Evolutionary conservation across 2,888 invertebrate species (phyloP).

Genomic region (Elysia crispata): DNA sequence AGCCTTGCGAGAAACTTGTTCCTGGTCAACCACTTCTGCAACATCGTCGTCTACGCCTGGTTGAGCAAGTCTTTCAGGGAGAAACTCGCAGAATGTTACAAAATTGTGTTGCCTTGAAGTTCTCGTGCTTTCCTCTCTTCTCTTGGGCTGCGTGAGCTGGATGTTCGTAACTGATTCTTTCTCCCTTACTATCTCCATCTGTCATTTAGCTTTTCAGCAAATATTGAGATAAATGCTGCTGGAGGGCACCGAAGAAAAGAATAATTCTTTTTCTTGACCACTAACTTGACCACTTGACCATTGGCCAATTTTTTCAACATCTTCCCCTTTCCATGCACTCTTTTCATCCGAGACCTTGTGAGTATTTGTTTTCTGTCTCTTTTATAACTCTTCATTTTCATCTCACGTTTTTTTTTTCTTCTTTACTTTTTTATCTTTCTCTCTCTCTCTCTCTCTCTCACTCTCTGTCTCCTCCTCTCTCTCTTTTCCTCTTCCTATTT

Average conservation of each 20-base stretch:
- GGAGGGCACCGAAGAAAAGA: too few relatives aligned
- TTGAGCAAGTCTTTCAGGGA: slow-evolving; percentile 47
- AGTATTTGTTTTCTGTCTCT: too few relatives aligned
- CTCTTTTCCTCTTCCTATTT: slow-evolving; percentile 10
- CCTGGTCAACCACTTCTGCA: slow-evolving; percentile 47
- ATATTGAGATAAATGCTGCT: too few relatives aligned
- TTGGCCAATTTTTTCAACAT: too few relatives aligned
- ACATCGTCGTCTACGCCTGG: slow-evolving; percentile 41
- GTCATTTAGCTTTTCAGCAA: slow-evolving; percentile 2
- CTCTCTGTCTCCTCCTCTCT: slow-evolving; percentile 13
- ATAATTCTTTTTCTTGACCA: too few relatives aligned
- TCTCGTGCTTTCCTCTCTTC: background rate
- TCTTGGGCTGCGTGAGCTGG: background rate
- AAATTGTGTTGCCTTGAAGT: background rate
- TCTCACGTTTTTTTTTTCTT: too few relatives aligned
- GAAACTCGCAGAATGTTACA: slow-evolving; percentile 39
- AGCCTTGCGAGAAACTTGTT: slow-evolving; percentile 44
- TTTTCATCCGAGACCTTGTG: too few relatives aligned
- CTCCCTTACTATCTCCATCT: background rate
- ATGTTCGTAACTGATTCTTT: background rate
- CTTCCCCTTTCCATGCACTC: too few relatives aligned
- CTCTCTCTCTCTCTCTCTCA: background rate
- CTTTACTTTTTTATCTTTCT: too few relatives aligned
- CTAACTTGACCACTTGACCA: too few relatives aligned
- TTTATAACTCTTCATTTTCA: too few relatives aligned